These are phyloP conservation scores for Gymnocheta viridis DNA, from an alignment of 2,888 invertebrate genomes.

Conservation along the genomic window DNA sequence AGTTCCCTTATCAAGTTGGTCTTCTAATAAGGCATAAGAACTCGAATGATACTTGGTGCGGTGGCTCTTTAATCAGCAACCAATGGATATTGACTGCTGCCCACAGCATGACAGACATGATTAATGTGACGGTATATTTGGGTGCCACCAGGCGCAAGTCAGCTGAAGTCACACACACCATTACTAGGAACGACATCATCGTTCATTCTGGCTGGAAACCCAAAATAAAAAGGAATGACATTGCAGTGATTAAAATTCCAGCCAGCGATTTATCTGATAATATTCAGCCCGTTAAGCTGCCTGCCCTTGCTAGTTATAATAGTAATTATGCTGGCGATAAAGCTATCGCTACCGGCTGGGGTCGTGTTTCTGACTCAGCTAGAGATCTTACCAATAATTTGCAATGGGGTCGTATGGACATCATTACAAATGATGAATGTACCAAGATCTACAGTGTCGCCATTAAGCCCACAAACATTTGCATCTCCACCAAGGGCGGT, in stretches of 20 bases:
- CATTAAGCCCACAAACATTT: background rate
- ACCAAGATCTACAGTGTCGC: background rate
- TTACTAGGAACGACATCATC: background rate
- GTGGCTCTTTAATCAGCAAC: background rate
- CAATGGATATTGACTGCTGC: background rate
- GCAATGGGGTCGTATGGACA: background rate
- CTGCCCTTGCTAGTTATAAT: background rate
- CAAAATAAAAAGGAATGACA: background rate
- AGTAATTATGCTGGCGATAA: background rate
- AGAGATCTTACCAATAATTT: background rate
- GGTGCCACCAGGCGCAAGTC: background rate
- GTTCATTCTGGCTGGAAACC: background rate
- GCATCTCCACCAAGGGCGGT: background rate
- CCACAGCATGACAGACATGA: background rate
- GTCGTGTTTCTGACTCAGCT: background rate
- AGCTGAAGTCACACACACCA: background rate
- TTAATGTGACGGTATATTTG: background rate
- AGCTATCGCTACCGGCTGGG: background rate
- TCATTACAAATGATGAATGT: background rate
- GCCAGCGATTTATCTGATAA: background rate
- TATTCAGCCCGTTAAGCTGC: background rate
- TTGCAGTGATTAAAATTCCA: background rate
- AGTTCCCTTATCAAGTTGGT: too few relatives aligned
- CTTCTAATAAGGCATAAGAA: too few relatives aligned
- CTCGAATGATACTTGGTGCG: background rate